Evolutionary conservation across 2,888 invertebrate species (phyloP), one percentile per base, ranked within the genome.

Genomic region (Lissocephala sabroskyi): DNA sequence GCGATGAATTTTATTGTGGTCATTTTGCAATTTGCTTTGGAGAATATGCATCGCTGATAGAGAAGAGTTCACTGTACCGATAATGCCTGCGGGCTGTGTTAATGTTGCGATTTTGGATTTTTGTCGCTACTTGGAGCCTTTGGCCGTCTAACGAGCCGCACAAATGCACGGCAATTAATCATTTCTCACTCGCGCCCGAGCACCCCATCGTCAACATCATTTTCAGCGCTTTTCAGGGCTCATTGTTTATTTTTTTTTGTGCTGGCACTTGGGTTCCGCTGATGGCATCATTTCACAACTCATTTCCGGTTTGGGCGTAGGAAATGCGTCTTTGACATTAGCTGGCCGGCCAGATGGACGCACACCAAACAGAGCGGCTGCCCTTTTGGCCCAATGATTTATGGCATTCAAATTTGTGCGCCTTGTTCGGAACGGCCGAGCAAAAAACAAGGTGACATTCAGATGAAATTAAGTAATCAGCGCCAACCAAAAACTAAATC

Each of bases 1-100:
- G 71, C 81, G 1, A 57, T 64, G 3, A 82, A 79, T 51, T 83
- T 80, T 18, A 63, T 82, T 44, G 79, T 82, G 3, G 65, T 81
- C 32, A 81, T 81, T 3, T 45, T 81, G 45, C 71, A 81, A 42
- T 81, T 76, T 52, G 71, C 65, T 2, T 19, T 78, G 40, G 46
- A 56, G 39, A 36, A 70, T 7, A 55, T 59, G 9, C 55, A 59
- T n/a, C 52, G 23, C 16, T 41, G 13, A 23, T n/a, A n/a, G n/a
- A n/a, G n/a, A n/a, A n/a, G n/a, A n/a, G n/a, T n/a, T n/a, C n/a
- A n/a, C n/a, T n/a, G n/a, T n/a, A n/a, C n/a, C n/a, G n/a, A n/a
- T n/a, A 23, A 23, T 23, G 23, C 23, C 7, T 23, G 23, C 3
- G 7, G 23, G 23, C 7, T 16, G 35, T 35, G n/a, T n/a, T 30